Conservation (phyloP, 1,140 invertebrate genomes). For the Maniola jurtina region DNA sequence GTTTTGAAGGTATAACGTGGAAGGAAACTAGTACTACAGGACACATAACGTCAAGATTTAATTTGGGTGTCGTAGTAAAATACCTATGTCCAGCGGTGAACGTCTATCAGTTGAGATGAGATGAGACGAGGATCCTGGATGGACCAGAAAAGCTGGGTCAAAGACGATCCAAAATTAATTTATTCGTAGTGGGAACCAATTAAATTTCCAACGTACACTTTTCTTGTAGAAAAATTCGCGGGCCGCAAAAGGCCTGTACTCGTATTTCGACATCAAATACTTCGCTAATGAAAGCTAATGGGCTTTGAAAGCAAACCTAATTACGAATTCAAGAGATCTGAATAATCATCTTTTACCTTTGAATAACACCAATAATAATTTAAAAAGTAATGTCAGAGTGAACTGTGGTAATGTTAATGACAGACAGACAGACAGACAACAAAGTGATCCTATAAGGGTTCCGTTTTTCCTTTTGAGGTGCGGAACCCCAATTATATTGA, state of each 20-base stretch:
- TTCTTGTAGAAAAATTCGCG: not conserved
- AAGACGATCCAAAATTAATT: conserved; percentile 3
- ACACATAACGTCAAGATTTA: too few relatives aligned
- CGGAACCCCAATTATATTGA: too few relatives aligned
- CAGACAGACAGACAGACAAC: not conserved
- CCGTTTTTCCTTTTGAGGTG: too few relatives aligned
- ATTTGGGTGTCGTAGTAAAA: too few relatives aligned
- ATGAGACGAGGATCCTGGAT: not conserved
- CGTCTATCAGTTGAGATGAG: too few relatives aligned
- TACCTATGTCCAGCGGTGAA: too few relatives aligned
- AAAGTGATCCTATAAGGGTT: too few relatives aligned
- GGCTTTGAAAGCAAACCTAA: conserved; percentile 16
- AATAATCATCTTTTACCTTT: conserved; percentile 17
- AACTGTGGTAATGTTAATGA: too few relatives aligned
- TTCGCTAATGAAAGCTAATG: conserved; percentile 22
- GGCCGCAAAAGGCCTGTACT: not conserved
- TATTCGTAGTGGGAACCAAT: not conserved
- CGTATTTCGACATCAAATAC: conserved; percentile 16
- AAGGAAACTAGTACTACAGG: too few relatives aligned
- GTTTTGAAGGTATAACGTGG: too few relatives aligned
- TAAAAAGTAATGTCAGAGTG: too few relatives aligned
- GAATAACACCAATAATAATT: conserved; percentile 3
- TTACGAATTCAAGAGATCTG: conserved; percentile 24
- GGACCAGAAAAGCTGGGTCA: not conserved
- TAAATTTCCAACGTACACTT: conserved; percentile 9